Percentiles rank a stretch among this genome's conserved stretches.
Conservation (phyloP, 2,888 invertebrate species). For the Taphrorychus bicolor region DNA sequence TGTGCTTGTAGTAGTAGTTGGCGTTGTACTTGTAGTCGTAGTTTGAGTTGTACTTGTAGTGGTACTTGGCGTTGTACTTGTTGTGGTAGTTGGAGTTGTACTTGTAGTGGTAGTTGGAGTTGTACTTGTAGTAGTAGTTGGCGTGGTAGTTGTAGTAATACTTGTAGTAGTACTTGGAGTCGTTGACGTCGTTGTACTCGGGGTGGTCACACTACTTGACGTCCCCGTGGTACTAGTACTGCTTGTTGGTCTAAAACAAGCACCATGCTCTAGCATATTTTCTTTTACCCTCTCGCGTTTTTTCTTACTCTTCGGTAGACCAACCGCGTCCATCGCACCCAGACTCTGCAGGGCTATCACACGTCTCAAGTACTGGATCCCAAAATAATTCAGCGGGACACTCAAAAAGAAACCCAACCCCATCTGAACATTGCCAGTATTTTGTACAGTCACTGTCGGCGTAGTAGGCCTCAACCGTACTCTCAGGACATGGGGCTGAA, state of each 20-base stretch:
- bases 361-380: not conserved
- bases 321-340: not conserved
- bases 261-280: no score
- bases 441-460: constrained; percentile 34
- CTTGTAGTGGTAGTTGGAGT: constrained; percentile 1
- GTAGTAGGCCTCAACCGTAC: not conserved
- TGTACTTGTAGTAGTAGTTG: not conserved
- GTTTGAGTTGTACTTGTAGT: constrained; percentile 2
- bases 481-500: not conserved
- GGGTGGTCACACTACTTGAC: no score
- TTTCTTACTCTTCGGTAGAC: not conserved
- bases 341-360: not conserved
- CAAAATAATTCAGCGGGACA: not conserved
- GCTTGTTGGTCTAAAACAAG: no score
- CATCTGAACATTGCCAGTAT: constrained; percentile 44
- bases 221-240: no score
- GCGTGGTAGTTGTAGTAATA: not conserved
- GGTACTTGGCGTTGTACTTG: no score
- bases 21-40: not conserved
- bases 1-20: no score
- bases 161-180: not conserved
- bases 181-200: no score
- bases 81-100: no score
- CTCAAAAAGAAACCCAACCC: constrained; percentile 27
- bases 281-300: no score